These are phyloP conservation scores for Carollia perspicillata DNA, from an alignment of 2,113 vertebrate species.

Conservation along the genomic window DNA sequence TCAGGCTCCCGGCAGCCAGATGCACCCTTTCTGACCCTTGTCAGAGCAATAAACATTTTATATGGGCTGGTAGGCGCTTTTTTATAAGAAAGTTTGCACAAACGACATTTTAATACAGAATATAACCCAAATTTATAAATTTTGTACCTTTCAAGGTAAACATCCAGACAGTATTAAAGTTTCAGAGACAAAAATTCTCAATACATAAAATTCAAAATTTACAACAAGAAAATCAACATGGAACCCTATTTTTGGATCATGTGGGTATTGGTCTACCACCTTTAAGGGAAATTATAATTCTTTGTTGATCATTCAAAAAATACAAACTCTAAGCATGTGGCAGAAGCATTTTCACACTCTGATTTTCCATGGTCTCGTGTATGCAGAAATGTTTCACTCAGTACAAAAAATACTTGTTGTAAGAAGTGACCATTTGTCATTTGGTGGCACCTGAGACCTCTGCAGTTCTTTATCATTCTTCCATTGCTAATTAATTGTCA, in stretches of 20 bases:
- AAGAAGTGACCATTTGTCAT: constrained; percentile 69
- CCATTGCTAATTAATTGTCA: constrained; percentile 86
- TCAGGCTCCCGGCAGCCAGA: background rate
- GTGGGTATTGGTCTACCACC: constrained; percentile 1
- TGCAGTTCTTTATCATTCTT: constrained; percentile 85
- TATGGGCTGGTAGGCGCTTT: background rate
- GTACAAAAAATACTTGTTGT: constrained; percentile 76
- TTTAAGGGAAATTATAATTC: constrained; percentile 50
- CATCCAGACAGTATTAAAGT: background rate
- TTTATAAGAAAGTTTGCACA: background rate
- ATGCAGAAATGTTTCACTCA: constrained; percentile 86
- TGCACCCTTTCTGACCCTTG: background rate
- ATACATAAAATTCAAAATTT: background rate
- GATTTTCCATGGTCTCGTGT: constrained; percentile 80
- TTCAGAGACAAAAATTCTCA: background rate
- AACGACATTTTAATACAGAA: background rate
- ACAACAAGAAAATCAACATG: background rate
- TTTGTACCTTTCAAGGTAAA: background rate
- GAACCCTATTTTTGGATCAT: constrained; percentile 48
- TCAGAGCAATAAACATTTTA: background rate
- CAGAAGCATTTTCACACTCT: constrained; percentile 88
- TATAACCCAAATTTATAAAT: background rate
- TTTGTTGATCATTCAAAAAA: constrained; percentile 60
- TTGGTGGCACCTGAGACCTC: constrained; percentile 82
- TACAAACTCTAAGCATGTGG: constrained; percentile 82